Evolutionary conservation across 2,797 vertebrate genomes (phyloP).

Genomic region (Catharus ustulatus): DNA sequence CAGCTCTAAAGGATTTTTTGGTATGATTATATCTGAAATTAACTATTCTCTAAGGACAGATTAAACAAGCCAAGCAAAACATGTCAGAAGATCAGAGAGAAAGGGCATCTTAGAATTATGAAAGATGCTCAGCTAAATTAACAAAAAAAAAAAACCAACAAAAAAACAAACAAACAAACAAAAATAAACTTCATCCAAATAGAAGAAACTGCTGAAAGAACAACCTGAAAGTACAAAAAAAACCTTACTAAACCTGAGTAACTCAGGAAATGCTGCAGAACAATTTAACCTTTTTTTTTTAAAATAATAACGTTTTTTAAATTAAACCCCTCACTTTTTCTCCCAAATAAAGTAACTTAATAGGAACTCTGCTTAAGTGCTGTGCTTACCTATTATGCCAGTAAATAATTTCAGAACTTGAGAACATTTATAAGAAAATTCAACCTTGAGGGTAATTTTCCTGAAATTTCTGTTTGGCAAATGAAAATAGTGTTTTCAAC

Average conservation of each 20-base stretch:
- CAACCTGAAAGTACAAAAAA: not conserved
- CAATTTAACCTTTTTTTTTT: not conserved
- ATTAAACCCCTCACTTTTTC: accelerated
- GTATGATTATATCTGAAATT: not conserved
- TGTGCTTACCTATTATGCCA: not conserved
- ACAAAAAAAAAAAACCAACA: not conserved
- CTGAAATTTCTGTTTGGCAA: conserved; percentile 57
- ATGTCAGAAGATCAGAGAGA: not conserved
- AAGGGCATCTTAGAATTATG: not conserved
- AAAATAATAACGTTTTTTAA: no score
- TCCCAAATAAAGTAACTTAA: not conserved
- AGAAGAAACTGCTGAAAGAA: not conserved
- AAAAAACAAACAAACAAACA: not conserved
- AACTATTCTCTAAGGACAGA: not conserved
- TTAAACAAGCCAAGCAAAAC: not conserved
- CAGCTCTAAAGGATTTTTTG: not conserved
- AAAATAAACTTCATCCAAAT: not conserved
- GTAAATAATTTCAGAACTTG: conserved; percentile 39
- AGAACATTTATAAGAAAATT: conserved; percentile 45
- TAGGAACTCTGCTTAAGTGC: not conserved
- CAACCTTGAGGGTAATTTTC: conserved; percentile 52
- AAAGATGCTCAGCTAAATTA: not conserved
- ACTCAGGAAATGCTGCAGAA: not conserved
- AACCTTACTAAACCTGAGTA: not conserved
- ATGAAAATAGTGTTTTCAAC: conserved; percentile 9